These are phyloP conservation scores for Ascaphus truei DNA, from an alignment of 2,113 vertebrate genomes.

Conservation along the genomic window DNA sequence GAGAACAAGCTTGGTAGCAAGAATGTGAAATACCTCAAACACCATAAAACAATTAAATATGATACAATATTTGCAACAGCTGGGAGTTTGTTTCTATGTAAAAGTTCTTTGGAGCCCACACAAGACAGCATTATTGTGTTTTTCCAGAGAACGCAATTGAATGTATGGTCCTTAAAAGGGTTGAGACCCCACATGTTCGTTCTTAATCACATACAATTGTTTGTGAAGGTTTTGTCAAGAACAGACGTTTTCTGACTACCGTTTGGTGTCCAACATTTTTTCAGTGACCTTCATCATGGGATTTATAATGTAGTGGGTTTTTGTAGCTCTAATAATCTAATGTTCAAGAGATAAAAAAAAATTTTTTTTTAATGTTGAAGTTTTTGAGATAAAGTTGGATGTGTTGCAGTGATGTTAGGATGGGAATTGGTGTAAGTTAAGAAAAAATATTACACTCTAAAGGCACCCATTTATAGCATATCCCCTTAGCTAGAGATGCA, in stretches of 20 bases:
- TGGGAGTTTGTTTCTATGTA: slow-evolving; percentile 1
- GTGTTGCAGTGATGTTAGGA: no score
- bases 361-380: no score
- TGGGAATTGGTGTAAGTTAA: no score
- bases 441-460: no score
- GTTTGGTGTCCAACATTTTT: neutral
- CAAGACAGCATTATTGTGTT: neutral
- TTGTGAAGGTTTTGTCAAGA: neutral
- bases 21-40: slow-evolving; percentile 25
- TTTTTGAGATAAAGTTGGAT: no score
- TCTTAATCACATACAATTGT: neutral
- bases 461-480: no score
- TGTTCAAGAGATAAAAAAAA: neutral
- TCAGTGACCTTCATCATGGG: neutral
- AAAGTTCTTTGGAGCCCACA: neutral
- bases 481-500: no score
- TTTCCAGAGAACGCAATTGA: neutral
- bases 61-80: slow-evolving; percentile 27
- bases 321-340: neutral
- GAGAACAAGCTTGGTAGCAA: slow-evolving; percentile 24
- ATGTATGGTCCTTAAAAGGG: neutral
- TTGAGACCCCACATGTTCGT: neutral
- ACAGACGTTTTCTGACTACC: neutral
- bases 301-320: neutral
- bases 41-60: slow-evolving; percentile 29